Conservation (phyloP, 1,140 invertebrate genomes). For the Harpegnathos saltator region DNA sequence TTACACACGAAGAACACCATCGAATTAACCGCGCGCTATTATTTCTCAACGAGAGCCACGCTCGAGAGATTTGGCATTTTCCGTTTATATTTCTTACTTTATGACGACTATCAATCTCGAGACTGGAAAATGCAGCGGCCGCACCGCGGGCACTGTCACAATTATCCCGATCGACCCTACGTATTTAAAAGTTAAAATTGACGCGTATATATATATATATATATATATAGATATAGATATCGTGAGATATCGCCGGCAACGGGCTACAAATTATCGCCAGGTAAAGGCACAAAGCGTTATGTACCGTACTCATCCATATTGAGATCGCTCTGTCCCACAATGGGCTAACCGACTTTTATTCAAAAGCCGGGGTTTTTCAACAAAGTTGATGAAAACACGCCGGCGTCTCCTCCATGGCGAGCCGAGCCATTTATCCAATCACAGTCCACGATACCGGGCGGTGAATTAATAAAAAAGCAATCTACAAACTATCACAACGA, state of each 20-base stretch:
- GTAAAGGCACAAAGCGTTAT: slow-evolving; percentile 62
- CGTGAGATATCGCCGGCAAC: slow-evolving; percentile 43
- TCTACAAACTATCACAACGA: slow-evolving; percentile 61
- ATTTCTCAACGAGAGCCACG: slow-evolving; percentile 12
- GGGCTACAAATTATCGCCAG: slow-evolving; percentile 60
- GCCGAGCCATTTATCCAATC: slow-evolving; percentile 60
- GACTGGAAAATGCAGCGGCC: slow-evolving; percentile 46
- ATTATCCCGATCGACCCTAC: slow-evolving; percentile 57
- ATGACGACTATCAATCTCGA: slow-evolving; percentile 48
- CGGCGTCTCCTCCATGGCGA: slow-evolving; percentile 60
- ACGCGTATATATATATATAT: slow-evolving; percentile 58
- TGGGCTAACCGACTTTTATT: slow-evolving; percentile 61
- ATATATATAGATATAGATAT: slow-evolving; percentile 61
- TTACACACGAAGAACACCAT: background rate
- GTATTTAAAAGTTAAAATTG: slow-evolving; percentile 62
- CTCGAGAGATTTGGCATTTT: slow-evolving; percentile 43
- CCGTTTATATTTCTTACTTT: slow-evolving; percentile 55
- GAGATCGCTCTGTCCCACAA: slow-evolving; percentile 61
- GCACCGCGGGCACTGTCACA: slow-evolving; percentile 50
- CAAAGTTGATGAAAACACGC: slow-evolving; percentile 62
- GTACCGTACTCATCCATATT: slow-evolving; percentile 62
- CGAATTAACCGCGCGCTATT: slow-evolving; percentile 32
- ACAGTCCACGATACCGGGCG: slow-evolving; percentile 57
- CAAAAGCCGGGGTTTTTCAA: slow-evolving; percentile 59
- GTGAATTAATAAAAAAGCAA: slow-evolving; percentile 63